Evolutionary conservation across 37 sponge, comb jelly and placozoan genomes (phyloP).

Genomic region (Amphimedon queenslandica): DNA sequence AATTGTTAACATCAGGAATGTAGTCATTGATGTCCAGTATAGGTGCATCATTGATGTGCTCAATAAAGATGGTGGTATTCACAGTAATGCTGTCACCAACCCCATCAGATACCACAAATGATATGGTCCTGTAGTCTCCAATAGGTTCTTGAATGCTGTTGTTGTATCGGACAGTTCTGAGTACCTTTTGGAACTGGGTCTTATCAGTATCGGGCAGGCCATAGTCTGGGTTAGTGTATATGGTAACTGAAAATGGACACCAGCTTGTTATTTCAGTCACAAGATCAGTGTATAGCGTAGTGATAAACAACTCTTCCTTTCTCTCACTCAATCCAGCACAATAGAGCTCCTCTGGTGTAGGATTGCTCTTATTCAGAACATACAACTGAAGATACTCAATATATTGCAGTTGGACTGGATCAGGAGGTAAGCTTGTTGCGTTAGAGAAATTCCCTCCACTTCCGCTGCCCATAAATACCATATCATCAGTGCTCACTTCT

Average conservation of each 20-base stretch:
- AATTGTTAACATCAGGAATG: slow-evolving; percentile 55
- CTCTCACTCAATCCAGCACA: slow-evolving; percentile 44
- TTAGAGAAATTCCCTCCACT: slow-evolving; percentile 23
- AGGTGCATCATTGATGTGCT: slow-evolving; percentile 76
- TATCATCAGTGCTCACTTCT: not conserved
- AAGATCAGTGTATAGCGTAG: slow-evolving; percentile 48
- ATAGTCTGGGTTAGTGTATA: slow-evolving; percentile 32
- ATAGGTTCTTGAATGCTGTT: slow-evolving; percentile 83
- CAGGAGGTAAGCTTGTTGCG: slow-evolving; percentile 13
- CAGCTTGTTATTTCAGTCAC: slow-evolving; percentile 41
- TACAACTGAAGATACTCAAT: not conserved
- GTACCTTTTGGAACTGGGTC: slow-evolving; percentile 57
- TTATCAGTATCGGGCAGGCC: slow-evolving; percentile 16
- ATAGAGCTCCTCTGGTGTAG: slow-evolving; percentile 35
- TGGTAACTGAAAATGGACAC: slow-evolving; percentile 65
- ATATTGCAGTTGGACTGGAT: slow-evolving; percentile 1
- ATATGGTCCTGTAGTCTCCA: slow-evolving; percentile 45
- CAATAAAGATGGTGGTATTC: slow-evolving; percentile 38
- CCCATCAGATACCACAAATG: slow-evolving; percentile 66
- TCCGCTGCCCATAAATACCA: not conserved
- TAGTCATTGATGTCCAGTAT: slow-evolving; percentile 71
- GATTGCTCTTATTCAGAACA: slow-evolving; percentile 13
- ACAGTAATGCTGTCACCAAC: slow-evolving; percentile 25
- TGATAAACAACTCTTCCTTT: slow-evolving; percentile 62
- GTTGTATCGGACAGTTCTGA: slow-evolving; percentile 59